Percentiles rank a stretch among this genome's conserved stretches.
Evolutionary conservation across 2,797 vertebrate species (phyloP).

Genomic region (Toxotes lorentzi): DNA sequence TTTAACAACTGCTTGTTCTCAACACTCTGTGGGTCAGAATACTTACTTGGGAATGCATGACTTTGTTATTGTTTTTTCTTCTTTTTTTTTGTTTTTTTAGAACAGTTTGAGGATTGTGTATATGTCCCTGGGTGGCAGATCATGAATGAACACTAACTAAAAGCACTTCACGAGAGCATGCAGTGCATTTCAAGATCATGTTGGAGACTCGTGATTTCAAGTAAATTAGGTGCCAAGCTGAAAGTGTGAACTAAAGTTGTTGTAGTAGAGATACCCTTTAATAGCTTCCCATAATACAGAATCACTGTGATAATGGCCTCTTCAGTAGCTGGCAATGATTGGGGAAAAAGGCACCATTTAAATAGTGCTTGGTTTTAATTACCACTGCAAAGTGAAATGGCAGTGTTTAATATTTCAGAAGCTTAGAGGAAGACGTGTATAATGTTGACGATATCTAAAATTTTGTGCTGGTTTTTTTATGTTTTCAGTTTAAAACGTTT

Average conservation of each 20-base stretch:
- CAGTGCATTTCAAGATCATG: constrained; percentile 15
- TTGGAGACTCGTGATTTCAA: constrained; percentile 30
- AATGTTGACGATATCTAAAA: constrained; percentile 22
- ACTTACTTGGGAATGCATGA: constrained; percentile 24
- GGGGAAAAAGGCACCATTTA: constrained; percentile 55
- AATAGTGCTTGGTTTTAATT: constrained; percentile 69
- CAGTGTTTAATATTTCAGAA: constrained; percentile 41
- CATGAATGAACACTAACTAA: constrained; percentile 17
- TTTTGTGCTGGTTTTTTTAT: constrained; percentile 27
- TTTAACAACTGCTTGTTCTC: constrained; percentile 44
- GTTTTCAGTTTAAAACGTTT: constrained; percentile 8
- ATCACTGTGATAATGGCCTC: constrained; percentile 71
- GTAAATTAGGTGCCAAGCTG: constrained; percentile 37
- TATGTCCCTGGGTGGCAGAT: constrained; percentile 21
- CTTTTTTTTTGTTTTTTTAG: no score
- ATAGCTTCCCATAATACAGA: constrained; percentile 64
- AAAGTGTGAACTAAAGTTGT: constrained; percentile 57
- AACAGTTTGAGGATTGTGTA: constrained; percentile 1
- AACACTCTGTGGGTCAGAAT: constrained; percentile 32
- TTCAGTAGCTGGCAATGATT: constrained; percentile 58
- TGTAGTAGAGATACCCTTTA: constrained; percentile 59
- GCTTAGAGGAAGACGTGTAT: constrained; percentile 34
- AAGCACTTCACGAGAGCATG: constrained; percentile 15
- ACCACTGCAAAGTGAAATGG: constrained; percentile 48
- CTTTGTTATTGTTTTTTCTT: constrained; percentile 32